Evolutionary conservation across 2,797 vertebrate genomes (phyloP).

Genomic region (Saxicola maurus): DNA sequence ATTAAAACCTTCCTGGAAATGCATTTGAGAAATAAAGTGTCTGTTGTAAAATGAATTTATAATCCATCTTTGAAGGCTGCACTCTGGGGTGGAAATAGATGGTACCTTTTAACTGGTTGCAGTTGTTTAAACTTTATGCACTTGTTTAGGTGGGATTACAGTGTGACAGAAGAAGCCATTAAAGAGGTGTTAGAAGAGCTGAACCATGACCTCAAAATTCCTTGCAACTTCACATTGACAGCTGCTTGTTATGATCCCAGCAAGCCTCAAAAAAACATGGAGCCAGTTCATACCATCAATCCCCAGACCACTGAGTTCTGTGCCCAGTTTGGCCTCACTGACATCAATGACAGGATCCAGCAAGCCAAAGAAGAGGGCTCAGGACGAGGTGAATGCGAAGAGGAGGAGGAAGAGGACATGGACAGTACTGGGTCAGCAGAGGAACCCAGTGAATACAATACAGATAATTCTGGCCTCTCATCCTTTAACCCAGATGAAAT

Average conservation of each 20-base stretch:
- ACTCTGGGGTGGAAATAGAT: neutral
- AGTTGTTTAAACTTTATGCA: neutral
- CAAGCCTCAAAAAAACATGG: constrained; percentile 72
- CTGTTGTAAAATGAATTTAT: neutral
- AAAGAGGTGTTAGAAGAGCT: constrained; percentile 83
- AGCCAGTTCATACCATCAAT: constrained; percentile 79
- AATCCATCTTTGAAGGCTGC: neutral
- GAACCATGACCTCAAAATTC: constrained; percentile 82
- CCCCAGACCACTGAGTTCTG: constrained; percentile 96
- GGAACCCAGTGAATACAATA: constrained; percentile 88
- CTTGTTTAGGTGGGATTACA: constrained; percentile 90
- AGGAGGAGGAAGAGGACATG: constrained; percentile 74
- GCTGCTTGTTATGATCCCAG: constrained; percentile 81
- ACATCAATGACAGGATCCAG: constrained; percentile 81
- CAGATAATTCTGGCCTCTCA: constrained; percentile 81
- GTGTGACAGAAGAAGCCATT: constrained; percentile 82
- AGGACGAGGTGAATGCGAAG: constrained; percentile 49
- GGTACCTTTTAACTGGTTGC: neutral
- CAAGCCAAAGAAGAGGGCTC: constrained; percentile 52
- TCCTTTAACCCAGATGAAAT: constrained; percentile 96
- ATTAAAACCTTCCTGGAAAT: neutral
- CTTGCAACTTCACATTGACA: constrained; percentile 85
- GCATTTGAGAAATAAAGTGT: neutral
- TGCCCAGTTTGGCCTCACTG: constrained; percentile 85
- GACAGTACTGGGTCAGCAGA: constrained; percentile 78